Percentiles rank a stretch among this genome's conserved stretches.
phyloP scores from a whole-genome alignment of 2,797 vertebrate species.

The Rhyacichthys aspro region DNA sequence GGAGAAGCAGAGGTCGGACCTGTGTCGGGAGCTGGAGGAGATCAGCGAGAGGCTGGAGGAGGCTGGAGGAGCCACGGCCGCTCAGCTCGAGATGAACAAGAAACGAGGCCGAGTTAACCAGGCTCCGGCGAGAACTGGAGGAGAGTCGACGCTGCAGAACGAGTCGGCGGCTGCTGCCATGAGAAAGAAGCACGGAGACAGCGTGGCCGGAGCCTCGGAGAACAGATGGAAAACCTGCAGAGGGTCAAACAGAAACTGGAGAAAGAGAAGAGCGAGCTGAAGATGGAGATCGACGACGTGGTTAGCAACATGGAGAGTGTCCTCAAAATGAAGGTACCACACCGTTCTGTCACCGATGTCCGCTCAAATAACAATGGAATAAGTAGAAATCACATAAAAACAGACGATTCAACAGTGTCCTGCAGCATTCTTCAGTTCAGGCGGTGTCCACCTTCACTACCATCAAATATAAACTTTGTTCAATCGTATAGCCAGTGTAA shows the following conservation, averaged over 20 bases:
- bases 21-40: constrained; percentile 87
- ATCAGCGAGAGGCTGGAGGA: constrained; percentile 87
- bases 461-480: not conserved
- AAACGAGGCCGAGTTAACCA: constrained; percentile 88
- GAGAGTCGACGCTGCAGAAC: constrained; percentile 88
- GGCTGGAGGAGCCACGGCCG: constrained; percentile 83
- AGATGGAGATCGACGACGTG: constrained; percentile 83
- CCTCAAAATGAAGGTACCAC: constrained; percentile 85
- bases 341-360: not conserved
- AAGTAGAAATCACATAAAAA: no score
- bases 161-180: constrained; percentile 81
- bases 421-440: no score
- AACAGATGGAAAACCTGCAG: constrained; percentile 90
- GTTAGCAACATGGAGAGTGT: constrained; percentile 83
- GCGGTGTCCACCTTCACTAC: not conserved
- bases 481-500: no score
- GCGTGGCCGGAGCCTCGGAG: constrained; percentile 85
- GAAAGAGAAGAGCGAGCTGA: constrained; percentile 82
- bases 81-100: constrained; percentile 88
- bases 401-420: no score
- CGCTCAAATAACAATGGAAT: no score
- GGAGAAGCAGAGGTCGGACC: constrained; percentile 87
- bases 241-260: constrained; percentile 84
- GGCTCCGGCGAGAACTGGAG: constrained; percentile 83
- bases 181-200: constrained; percentile 86